Evolutionary conservation across 2,113 vertebrate genomes (phyloP), one percentile per base, ranked within the genome.

Genomic region (Herpetotheres cachinnans): DNA sequence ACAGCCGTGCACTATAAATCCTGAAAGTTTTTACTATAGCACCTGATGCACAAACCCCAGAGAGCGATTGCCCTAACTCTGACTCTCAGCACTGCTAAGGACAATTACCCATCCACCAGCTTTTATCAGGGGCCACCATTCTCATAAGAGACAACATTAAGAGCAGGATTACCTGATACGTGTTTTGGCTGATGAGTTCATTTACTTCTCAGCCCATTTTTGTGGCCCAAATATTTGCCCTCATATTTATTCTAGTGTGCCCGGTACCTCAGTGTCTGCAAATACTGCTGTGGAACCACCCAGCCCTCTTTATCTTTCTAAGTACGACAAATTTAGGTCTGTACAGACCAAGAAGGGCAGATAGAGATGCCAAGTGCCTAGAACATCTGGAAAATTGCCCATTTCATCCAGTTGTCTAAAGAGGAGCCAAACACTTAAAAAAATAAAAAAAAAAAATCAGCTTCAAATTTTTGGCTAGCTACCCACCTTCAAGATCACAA

Each of bases 361-460:
- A 29, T 9, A 67, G 62, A 85, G 50, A 62, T 61, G 84, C 91
- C 90, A 93, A 93, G 19, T 91, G 42, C 86, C 93, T 82, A 55
- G 78, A 87, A 86, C 55, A 85, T 17, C 21, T 93, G 91, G 93
- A 97, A 88, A 91, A 40, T 7, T 86, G 89, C 89, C 91, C 71
- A 54, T 70, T 96, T 86, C 42, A 88, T 82, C 63, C 55, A 85
- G 58, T 80, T 80, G 42, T 72, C 76, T 47, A 87, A 83, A 52
- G 42, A 44, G 58, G 21, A 96, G 54, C 74, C 74, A 93, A 95
- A 94, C 30, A 80, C 56, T 76, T 84, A 17, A 14, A 49, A 84
- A 69, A 17, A 14, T 44, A 84, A 69, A 52, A 40, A 52, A 54
- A 58, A 46, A 34, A 82, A 59, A 90, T 52, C 46, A 79, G 58